Evolutionary conservation across 1,140 invertebrate genomes (phyloP).

Genomic region (Probaryconus sp.): DNA sequence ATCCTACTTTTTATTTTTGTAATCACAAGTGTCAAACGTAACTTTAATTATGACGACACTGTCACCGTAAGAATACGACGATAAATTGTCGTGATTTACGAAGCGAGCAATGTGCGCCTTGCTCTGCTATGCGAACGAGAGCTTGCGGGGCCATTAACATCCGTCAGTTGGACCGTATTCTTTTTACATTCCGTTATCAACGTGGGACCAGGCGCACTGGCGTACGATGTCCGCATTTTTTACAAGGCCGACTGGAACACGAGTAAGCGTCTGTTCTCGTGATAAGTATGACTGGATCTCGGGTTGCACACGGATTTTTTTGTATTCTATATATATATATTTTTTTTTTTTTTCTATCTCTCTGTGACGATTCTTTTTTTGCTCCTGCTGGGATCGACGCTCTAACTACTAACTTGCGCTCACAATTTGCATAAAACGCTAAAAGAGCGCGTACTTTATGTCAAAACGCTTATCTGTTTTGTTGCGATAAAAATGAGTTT

Average conservation of each 20-base stretch:
- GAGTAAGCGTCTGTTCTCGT: conserved; percentile 45
- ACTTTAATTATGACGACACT: not conserved
- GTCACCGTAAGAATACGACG: not conserved
- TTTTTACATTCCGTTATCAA: conserved; percentile 53
- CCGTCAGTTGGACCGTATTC: conserved; percentile 44
- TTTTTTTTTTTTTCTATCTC: conserved; percentile 9
- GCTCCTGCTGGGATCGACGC: conserved; percentile 18
- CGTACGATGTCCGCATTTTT: conserved; percentile 63
- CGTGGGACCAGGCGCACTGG: conserved; percentile 42
- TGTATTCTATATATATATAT: no score
- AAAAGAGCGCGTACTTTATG: conserved; percentile 35
- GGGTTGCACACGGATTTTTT: no score
- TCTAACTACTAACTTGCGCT: conserved; percentile 16
- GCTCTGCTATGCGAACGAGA: conserved; percentile 10
- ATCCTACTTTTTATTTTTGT: no score
- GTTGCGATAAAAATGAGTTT: not conserved
- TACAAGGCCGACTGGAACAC: conserved; percentile 60
- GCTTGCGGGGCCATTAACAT: conserved; percentile 52
- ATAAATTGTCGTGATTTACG: conserved; percentile 31
- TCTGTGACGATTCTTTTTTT: conserved; percentile 23
- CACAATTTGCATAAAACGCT: conserved; percentile 48
- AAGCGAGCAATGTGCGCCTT: conserved; percentile 22
- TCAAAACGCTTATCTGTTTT: conserved; percentile 12
- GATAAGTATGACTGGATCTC: conserved; percentile 49
- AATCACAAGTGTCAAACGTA: no score